A percentile compares a stretch with the other conserved stretches of the same genome.
phyloP scores from a whole-genome alignment of 2,797 vertebrate genomes.

The Tympanoctomys barrerae region DNA sequence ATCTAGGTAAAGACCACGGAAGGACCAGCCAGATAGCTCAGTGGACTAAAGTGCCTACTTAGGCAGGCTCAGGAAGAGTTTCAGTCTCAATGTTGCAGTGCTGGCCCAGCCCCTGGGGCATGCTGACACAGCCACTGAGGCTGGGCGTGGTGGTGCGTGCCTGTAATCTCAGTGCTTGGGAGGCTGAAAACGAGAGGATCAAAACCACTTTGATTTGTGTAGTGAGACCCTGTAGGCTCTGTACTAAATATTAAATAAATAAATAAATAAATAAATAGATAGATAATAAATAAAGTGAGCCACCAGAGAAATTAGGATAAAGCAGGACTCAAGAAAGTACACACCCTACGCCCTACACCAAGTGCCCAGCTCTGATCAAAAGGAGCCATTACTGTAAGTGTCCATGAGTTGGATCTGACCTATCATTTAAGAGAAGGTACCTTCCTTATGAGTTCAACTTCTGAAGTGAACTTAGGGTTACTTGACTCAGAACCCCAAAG shows the following conservation, averaged over 20 bases:
- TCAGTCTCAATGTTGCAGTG: no score
- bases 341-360: background rate
- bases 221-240: no score
- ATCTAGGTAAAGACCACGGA: background rate
- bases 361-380: background rate
- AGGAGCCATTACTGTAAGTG: background rate
- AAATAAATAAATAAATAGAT: no score
- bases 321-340: background rate
- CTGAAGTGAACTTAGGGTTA: background rate
- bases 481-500: constrained; percentile 28
- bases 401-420: background rate
- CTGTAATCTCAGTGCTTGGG: no score
- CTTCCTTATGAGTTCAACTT: background rate
- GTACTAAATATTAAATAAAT: no score
- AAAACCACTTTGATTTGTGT: no score
- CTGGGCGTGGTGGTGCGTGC: no score
- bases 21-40: background rate
- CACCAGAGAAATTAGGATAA: background rate
- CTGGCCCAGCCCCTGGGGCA: no score
- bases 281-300: background rate
- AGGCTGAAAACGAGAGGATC: no score
- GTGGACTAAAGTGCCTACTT: no score
- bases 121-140: no score
- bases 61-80: no score
- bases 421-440: background rate